phyloP scores from a whole-genome alignment of 2,888 invertebrate genomes.

The Petrophora chlorosata region DNA sequence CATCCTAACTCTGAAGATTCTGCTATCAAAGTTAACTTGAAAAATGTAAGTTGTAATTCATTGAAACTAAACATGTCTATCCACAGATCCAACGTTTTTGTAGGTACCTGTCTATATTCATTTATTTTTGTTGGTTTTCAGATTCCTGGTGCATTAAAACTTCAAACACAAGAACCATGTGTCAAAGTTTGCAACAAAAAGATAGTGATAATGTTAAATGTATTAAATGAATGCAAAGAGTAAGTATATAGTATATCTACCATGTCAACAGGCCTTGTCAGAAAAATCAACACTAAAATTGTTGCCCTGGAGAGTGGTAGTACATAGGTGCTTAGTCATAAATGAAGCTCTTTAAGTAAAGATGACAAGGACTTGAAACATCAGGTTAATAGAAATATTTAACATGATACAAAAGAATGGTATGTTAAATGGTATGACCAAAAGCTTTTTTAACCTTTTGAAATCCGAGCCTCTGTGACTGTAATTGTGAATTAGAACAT shows the following conservation, averaged over 20 bases:
- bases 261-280: too few relatives aligned
- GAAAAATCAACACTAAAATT: too few relatives aligned
- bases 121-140: slow-evolving; percentile 44
- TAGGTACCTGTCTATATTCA: background rate
- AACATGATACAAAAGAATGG: too few relatives aligned
- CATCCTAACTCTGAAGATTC: slow-evolving; percentile 50
- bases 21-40: slow-evolving; percentile 41
- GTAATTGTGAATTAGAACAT: too few relatives aligned
- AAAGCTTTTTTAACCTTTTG: too few relatives aligned
- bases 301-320: too few relatives aligned
- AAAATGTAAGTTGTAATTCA: slow-evolving; percentile 53
- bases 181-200: slow-evolving; percentile 64
- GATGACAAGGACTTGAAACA: too few relatives aligned
- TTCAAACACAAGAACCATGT: slow-evolving; percentile 50
- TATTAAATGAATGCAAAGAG: slow-evolving; percentile 53
- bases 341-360: too few relatives aligned
- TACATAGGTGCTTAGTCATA: too few relatives aligned
- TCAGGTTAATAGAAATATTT: too few relatives aligned
- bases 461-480: too few relatives aligned
- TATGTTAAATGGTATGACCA: too few relatives aligned
- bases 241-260: slow-evolving; percentile 55
- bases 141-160: slow-evolving; percentile 48
- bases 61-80: background rate
- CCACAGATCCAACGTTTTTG: background rate
- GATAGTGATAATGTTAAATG: slow-evolving; percentile 52